A percentile compares a stretch with the other conserved stretches of the same genome.
These are phyloP conservation scores for Atethmia centrago DNA, from an alignment of 2,888 invertebrate species.

Conservation along the genomic window DNA sequence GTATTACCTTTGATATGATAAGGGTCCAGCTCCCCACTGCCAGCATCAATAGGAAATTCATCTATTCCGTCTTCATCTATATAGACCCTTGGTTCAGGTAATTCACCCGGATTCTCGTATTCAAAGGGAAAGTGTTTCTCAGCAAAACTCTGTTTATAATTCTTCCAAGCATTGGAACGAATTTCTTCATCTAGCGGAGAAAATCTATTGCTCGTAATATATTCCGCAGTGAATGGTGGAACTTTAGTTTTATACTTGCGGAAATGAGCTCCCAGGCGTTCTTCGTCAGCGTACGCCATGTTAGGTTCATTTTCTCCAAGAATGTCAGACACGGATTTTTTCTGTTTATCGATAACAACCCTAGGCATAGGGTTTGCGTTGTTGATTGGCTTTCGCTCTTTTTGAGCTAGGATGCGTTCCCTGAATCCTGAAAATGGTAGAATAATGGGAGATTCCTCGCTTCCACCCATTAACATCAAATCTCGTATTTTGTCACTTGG, in stretches of 20 bases:
- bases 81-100: constrained; percentile 91
- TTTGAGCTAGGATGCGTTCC: constrained; percentile 83
- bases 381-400: constrained; percentile 70
- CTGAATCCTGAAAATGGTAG: constrained; percentile 86
- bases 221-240: constrained; percentile 84
- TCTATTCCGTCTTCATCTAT: constrained; percentile 89
- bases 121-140: constrained; percentile 88
- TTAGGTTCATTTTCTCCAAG: constrained; percentile 76
- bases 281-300: constrained; percentile 84
- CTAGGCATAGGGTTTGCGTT: constrained; percentile 65
- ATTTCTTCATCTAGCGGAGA: constrained; percentile 86
- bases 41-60: constrained; percentile 82
- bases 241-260: constrained; percentile 83
- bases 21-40: constrained; percentile 84
- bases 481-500: constrained; percentile 85
- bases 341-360: constrained; percentile 79
- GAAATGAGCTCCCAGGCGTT: constrained; percentile 88
- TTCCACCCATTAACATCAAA: constrained; percentile 79
- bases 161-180: constrained; percentile 84
- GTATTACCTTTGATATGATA: constrained; percentile 81
- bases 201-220: constrained; percentile 82
- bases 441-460: constrained; percentile 82
- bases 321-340: constrained; percentile 80
- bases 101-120: constrained; percentile 85
- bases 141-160: constrained; percentile 86